Conservation (phyloP, 1,140 invertebrate genomes). For the Psilanteris sp. region DNA sequence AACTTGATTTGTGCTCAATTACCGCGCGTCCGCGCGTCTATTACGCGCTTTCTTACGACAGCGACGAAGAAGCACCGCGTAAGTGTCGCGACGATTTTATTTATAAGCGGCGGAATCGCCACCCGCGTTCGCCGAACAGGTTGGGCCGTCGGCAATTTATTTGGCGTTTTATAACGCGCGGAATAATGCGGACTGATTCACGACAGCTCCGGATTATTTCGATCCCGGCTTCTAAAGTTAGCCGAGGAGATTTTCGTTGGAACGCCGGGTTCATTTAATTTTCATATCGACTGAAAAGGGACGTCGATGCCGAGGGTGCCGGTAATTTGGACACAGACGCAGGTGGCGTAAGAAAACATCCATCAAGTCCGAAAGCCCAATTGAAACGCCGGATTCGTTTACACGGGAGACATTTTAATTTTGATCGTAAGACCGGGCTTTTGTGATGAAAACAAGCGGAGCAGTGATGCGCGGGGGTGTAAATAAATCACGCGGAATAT, state of each 20-base stretch:
- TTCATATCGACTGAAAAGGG: conserved; percentile 65
- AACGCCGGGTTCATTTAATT: conserved; percentile 68
- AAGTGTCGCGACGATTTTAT: conserved; percentile 76
- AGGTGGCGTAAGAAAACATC: conserved; percentile 77
- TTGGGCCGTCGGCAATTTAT: conserved; percentile 71
- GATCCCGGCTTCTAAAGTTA: conserved; percentile 72
- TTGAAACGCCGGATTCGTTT: conserved; percentile 58
- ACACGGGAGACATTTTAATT: conserved; percentile 43
- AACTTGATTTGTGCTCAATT: conserved; percentile 81
- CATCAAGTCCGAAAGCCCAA: conserved; percentile 73
- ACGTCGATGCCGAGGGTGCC: conserved; percentile 44
- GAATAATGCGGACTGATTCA: conserved; percentile 65
- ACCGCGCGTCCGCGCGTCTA: conserved; percentile 71
- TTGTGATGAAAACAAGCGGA: neutral
- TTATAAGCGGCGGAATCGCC: conserved; percentile 73
- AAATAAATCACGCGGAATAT: too few relatives aligned
- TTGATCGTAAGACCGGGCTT: neutral
- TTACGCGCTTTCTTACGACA: conserved; percentile 65
- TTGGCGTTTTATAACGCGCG: conserved; percentile 74
- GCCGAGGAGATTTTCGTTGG: conserved; percentile 27
- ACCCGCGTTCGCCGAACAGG: conserved; percentile 68
- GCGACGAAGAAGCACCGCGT: conserved; percentile 62
- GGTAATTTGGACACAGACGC: conserved; percentile 74
- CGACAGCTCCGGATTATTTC: conserved; percentile 72
- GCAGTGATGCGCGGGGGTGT: too few relatives aligned